Base-by-base conservation (phyloP, 2,888 invertebrate species). In the Gerosis bhagava region DNA sequence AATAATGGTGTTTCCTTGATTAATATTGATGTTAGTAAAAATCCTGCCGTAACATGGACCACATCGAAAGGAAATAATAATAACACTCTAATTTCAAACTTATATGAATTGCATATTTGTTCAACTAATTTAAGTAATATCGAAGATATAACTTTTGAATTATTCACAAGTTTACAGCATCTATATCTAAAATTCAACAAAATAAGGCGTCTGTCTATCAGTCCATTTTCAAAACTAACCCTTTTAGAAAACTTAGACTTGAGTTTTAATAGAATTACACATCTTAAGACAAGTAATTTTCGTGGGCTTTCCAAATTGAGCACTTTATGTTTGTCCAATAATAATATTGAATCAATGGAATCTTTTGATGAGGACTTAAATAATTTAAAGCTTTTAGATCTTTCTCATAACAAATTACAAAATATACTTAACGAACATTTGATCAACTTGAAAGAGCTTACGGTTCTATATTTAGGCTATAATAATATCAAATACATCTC, bases 401-500 rank as follows among this genome's bases (percentile, higher is more conserved):
- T 96, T 48, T 96, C 96, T 19, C 93, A 93, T 74, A 97, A 97
- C 82, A 95, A 95, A 77, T 90, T 97, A 61, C 93, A 93, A 65
- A 92, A 93, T 60, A 92, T 96, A 47, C 92, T 92, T 6, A 95
- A 94, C 67, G 93, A 92, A 65, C 94, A 94, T 47, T 95, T 97
- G 64, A 92, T 94, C 39, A 91, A 95, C 77, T 89, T 97, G 40
- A 93, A 93, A 61, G 94, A 93, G 65, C 89, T 97, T 21, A 92
- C 92, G n/a, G 95, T 96, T 59, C 84, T 97, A 37, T 92, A 95
- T 73, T 84, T 97, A 48, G 93, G 93, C 70, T 94, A 94, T 12
- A 97, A 97, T 74, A 94, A 95, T 82, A 95, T 97, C 66, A 93
- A 95, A 16, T 92, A 93, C 35, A 92, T 96, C 52, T 95, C 96